These are phyloP conservation scores for Saimiri boliviensis DNA, from an alignment of 2,113 vertebrate species.

Conservation along the genomic window DNA sequence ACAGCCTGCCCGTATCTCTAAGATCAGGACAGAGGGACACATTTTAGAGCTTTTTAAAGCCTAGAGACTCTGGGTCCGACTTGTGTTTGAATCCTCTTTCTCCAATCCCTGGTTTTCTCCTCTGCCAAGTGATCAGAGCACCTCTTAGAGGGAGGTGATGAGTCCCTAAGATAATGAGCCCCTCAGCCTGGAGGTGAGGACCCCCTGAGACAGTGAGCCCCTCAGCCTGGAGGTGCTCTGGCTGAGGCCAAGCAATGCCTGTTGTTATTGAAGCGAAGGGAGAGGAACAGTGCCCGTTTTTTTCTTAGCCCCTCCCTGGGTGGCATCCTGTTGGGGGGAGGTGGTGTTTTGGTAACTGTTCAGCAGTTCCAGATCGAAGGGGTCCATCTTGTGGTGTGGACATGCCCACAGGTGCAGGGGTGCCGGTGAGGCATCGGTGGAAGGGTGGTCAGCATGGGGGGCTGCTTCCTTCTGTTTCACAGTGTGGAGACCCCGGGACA, in stretches of 20 bases:
- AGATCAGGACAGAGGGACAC: not conserved
- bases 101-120: not conserved
- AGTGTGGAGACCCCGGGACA: not conserved
- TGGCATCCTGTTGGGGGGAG: not conserved
- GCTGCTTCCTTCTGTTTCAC: not conserved
- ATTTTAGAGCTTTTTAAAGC: too few species aligned
- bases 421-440: not conserved
- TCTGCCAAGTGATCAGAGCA: not conserved
- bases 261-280: not conserved
- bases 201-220: too few species aligned
- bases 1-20: too few species aligned
- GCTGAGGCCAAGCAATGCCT: not conserved
- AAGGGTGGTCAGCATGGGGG: not conserved
- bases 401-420: fast-evolving
- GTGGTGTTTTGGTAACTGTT: not conserved
- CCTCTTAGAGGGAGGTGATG: too few species aligned
- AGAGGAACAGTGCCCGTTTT: not conserved
- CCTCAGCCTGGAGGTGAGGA: too few species aligned
- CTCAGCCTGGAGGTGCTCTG: not conserved
- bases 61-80: too few species aligned
- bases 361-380: fast-evolving
- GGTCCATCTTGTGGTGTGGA: not conserved
- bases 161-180: too few species aligned
- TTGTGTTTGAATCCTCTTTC: too few species aligned
- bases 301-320: not conserved